Conservation (phyloP, 1,140 invertebrate species). For the Ridgeia piscesae region DNA sequence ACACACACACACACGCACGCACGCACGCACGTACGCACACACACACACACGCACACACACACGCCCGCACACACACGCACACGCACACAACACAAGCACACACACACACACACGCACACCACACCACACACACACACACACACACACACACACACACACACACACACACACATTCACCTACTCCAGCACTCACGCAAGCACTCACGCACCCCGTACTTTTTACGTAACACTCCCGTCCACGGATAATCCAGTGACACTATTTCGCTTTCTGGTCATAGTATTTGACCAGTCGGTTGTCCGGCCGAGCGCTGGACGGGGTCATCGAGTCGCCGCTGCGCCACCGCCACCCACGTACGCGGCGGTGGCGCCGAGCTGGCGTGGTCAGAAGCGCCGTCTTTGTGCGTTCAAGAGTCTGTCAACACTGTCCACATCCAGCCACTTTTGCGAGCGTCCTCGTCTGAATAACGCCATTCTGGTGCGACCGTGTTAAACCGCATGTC, state of each 20-base stretch:
- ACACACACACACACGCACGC: too few species aligned
- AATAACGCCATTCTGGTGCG: not conserved
- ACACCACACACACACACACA: too few species aligned
- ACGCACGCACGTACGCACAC: too few species aligned
- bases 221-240: not conserved
- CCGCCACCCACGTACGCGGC: not conserved
- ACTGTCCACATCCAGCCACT: not conserved
- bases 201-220: not conserved
- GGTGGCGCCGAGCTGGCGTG: not conserved
- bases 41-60: too few species aligned
- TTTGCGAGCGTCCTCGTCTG: not conserved
- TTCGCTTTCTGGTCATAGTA: not conserved
- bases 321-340: not conserved
- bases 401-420: not conserved
- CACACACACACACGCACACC: too few species aligned
- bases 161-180: not conserved
- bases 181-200: not conserved
- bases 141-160: not conserved
- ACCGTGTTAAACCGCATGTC: slow-evolving; percentile 3
- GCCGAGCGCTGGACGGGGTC: not conserved
- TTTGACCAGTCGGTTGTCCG: not conserved
- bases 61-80: too few species aligned
- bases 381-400: not conserved
- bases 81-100: too few species aligned
- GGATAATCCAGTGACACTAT: not conserved